Conservation (phyloP, 2,888 invertebrate genomes). For the Ctena decussata region DNA sequence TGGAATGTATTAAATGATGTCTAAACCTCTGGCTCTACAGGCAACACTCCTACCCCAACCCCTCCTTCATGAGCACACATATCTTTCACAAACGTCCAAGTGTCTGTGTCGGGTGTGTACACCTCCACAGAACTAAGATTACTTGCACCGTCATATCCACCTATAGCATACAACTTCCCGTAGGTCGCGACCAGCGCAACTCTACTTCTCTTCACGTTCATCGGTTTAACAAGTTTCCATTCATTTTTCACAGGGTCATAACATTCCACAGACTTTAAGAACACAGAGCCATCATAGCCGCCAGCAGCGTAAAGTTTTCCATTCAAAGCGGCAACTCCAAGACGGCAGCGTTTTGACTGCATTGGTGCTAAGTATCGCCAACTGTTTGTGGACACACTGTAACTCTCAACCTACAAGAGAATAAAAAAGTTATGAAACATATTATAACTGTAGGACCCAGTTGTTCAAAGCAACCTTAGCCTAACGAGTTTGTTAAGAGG, state of each 20-base stretch:
- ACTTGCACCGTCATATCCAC: slow-evolving; percentile 93
- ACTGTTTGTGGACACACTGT: slow-evolving; percentile 91
- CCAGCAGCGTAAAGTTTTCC: slow-evolving; percentile 92
- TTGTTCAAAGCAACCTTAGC: too few relatives aligned
- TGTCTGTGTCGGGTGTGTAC: slow-evolving; percentile 91
- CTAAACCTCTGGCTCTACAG: slow-evolving; percentile 82
- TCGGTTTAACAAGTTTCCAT: slow-evolving; percentile 93
- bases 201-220: slow-evolving; percentile 94
- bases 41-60: slow-evolving; percentile 95
- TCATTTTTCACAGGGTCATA: slow-evolving; percentile 92
- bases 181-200: slow-evolving; percentile 94
- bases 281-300: slow-evolving; percentile 94
- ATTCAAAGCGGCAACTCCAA: slow-evolving; percentile 93
- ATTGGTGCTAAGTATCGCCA: slow-evolving; percentile 93
- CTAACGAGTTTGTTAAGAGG: too few relatives aligned
- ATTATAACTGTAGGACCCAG: too few relatives aligned
- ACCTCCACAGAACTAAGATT: slow-evolving; percentile 95
- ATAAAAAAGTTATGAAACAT: too few relatives aligned
- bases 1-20: too few relatives aligned
- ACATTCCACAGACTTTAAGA: slow-evolving; percentile 93
- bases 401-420: slow-evolving; percentile 94
- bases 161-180: slow-evolving; percentile 91
- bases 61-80: slow-evolving; percentile 97
- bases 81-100: slow-evolving; percentile 92
- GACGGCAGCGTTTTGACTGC: slow-evolving; percentile 93